A percentile compares a stretch with the other conserved stretches of the same genome.
phyloP scores from a whole-genome alignment of 2,888 invertebrate species.

The Mythimna loreyi region DNA sequence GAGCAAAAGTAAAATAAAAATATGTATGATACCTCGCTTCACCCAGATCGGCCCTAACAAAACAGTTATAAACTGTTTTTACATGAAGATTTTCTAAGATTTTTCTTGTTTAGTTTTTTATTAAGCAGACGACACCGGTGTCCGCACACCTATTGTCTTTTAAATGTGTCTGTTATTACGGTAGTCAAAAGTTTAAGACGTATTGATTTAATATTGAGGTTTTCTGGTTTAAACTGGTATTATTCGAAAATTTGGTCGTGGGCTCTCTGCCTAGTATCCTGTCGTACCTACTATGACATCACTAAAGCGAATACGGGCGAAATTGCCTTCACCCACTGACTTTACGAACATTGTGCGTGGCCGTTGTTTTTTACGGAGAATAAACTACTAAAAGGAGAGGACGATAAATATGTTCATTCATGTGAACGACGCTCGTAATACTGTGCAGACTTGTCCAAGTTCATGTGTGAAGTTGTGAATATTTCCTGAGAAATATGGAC shows the following conservation, averaged over 20 bases:
- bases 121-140: too few relatives aligned
- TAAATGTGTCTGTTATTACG: too few relatives aligned
- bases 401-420: conserved; percentile 77
- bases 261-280: conserved; percentile 70
- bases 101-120: too few relatives aligned
- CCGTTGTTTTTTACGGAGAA: conserved; percentile 77
- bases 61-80: too few relatives aligned
- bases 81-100: too few relatives aligned
- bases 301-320: conserved; percentile 83
- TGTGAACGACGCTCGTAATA: conserved; percentile 60
- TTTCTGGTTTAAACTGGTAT: neutral
- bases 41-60: too few relatives aligned
- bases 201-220: too few relatives aligned
- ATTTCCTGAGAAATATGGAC: conserved; percentile 56
- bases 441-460: conserved; percentile 49
- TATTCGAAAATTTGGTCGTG: neutral
- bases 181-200: too few relatives aligned
- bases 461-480: conserved; percentile 50
- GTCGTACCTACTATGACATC: conserved; percentile 83
- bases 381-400: conserved; percentile 82
- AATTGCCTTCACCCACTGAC: conserved; percentile 88
- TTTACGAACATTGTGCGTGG: conserved; percentile 67
- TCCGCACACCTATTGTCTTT: too few relatives aligned
- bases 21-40: too few relatives aligned
- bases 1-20: too few relatives aligned